phyloP scores from a whole-genome alignment of 2,113 vertebrate genomes.

The Cebus imitator region DNA sequence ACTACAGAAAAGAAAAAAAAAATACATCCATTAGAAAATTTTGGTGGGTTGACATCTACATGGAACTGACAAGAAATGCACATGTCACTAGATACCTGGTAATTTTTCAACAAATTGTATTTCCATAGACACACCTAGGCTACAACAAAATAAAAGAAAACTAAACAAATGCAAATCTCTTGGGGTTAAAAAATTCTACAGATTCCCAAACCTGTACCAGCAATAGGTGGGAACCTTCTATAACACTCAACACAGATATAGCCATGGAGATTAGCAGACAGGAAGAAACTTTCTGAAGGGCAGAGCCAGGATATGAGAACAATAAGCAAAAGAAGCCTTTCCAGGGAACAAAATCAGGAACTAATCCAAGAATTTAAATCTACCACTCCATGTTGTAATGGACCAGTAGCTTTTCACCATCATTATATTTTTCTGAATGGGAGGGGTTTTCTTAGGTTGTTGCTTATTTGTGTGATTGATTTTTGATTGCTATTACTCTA shows the following conservation, averaged over 20 bases:
- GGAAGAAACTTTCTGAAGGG: not conserved
- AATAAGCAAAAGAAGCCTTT: not conserved
- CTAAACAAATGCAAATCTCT: not conserved
- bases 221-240: not conserved
- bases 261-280: not conserved
- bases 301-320: not conserved
- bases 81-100: not conserved
- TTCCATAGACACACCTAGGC: not conserved
- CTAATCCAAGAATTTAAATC: not conserved
- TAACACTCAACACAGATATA: not conserved
- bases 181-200: not conserved
- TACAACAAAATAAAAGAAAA: not conserved
- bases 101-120: not conserved
- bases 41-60: not conserved
- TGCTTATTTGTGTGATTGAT: not conserved
- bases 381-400: not conserved
- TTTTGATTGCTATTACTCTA: not conserved
- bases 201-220: not conserved
- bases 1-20: no score
- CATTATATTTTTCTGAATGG: not conserved
- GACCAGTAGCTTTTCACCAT: not conserved
- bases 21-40: not conserved
- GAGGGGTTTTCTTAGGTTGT: not conserved
- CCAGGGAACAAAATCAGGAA: not conserved
- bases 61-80: not conserved